These are phyloP conservation scores for Brachionus koreanus DNA, from an alignment of 1,140 invertebrate species.

Conservation along the genomic window DNA sequence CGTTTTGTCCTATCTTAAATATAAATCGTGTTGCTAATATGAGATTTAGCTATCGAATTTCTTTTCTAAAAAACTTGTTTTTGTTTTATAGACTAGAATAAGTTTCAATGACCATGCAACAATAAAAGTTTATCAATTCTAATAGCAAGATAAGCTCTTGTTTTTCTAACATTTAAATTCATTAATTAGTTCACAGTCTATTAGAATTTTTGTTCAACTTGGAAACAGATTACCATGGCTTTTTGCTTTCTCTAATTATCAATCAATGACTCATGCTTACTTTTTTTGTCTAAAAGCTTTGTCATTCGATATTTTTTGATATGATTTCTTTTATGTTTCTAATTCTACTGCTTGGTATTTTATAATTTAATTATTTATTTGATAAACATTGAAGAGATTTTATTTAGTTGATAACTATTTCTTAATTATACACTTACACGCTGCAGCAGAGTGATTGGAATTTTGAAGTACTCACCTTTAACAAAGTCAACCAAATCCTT, in stretches of 20 bases:
- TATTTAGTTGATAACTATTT: neutral
- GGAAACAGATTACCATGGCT: neutral
- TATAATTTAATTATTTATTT: neutral
- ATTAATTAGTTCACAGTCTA: conserved; percentile 16
- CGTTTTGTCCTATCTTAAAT: conserved; percentile 19
- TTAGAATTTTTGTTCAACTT: neutral
- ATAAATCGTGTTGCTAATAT: conserved; percentile 19
- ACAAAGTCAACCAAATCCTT: neutral
- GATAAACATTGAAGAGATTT: neutral
- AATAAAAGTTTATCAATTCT: conserved; percentile 7
- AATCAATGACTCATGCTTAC: neutral
- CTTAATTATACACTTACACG: neutral
- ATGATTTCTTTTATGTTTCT: neutral
- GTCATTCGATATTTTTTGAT: neutral
- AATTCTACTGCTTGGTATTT: neutral
- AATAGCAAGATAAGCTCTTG: neutral
- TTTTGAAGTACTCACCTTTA: neutral
- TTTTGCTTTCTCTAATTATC: neutral
- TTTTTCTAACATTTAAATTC: neutral
- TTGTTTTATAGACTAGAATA: neutral
- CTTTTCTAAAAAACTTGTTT: neutral
- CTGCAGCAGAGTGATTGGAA: neutral
- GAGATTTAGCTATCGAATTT: conserved; percentile 11
- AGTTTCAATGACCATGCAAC: conserved; percentile 33
- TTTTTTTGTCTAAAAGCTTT: neutral